Evolutionary conservation across 2,113 vertebrate genomes (phyloP).

Genomic region (Hoplias malabaricus): DNA sequence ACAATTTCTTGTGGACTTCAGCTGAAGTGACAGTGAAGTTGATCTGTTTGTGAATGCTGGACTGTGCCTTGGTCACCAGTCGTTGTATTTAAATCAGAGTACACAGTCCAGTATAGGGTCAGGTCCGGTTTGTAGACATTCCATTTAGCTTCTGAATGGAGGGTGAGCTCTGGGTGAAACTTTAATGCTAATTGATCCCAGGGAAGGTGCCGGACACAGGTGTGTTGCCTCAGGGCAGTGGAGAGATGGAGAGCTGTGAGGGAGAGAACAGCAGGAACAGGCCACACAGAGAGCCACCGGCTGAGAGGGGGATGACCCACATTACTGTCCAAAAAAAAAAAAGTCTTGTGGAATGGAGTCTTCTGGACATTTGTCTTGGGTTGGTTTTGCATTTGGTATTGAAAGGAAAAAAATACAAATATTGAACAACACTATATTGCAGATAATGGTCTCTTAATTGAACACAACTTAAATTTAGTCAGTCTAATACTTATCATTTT

Average conservation of each 20-base stretch:
- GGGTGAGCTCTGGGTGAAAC: constrained; percentile 49
- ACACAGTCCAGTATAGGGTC: background rate
- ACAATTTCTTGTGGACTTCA: background rate
- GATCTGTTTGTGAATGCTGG: background rate
- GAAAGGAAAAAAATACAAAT: too few species aligned
- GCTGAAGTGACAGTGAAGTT: background rate
- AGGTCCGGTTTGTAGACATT: background rate
- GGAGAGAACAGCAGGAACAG: constrained; percentile 57
- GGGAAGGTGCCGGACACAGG: constrained; percentile 72
- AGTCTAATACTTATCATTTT: too few species aligned
- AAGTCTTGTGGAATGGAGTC: constrained; percentile 40
- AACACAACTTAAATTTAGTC: too few species aligned
- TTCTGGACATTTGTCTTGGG: background rate
- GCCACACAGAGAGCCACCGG: constrained; percentile 46
- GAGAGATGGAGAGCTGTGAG: constrained; percentile 57
- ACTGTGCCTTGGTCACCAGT: background rate
- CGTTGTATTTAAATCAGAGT: background rate
- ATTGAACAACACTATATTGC: too few species aligned
- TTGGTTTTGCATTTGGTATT: constrained; percentile 6
- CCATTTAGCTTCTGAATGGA: background rate
- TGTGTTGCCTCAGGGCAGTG: constrained; percentile 68
- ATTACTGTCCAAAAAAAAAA: constrained; percentile 65
- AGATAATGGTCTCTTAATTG: too few species aligned
- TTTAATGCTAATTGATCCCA: constrained; percentile 79
- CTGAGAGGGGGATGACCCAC: constrained; percentile 62